phyloP scores from a whole-genome alignment of 2,888 invertebrate species.

The Allolobophora icterica region DNA sequence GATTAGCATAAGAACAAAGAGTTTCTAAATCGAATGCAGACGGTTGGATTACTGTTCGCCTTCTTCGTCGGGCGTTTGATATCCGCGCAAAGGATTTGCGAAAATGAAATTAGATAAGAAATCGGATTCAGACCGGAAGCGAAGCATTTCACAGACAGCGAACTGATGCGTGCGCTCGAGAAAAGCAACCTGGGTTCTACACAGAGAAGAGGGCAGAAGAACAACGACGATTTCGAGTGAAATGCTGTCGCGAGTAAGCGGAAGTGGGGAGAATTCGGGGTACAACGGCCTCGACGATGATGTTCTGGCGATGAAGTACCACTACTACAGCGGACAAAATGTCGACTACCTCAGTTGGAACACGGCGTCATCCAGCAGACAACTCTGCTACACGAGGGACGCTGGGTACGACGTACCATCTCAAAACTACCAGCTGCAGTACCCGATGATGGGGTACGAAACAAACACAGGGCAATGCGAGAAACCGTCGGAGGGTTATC shows the following conservation, averaged over 20 bases:
- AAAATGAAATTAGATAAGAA: background rate
- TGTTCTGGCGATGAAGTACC: background rate
- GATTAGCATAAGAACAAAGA: background rate
- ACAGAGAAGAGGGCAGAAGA: background rate
- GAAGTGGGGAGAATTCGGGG: background rate
- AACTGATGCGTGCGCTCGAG: background rate
- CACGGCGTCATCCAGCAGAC: background rate
- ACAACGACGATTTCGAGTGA: background rate
- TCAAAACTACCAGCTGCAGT: background rate
- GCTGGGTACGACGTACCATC: background rate
- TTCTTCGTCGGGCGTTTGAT: background rate
- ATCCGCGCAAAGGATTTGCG: background rate
- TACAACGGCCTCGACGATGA: background rate
- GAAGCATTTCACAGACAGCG: background rate
- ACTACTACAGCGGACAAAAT: constrained; percentile 8
- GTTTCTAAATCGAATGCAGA: background rate
- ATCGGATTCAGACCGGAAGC: constrained; percentile 17
- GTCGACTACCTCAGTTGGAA: background rate
- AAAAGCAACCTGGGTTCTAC: background rate
- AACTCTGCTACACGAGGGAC: background rate
- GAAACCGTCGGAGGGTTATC: background rate
- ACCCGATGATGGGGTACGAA: constrained; percentile 10
- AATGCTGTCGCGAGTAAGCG: background rate
- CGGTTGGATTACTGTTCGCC: background rate
- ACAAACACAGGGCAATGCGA: background rate